Base-by-base conservation (phyloP, 2,113 vertebrate species). In the Neodontobutis hainanensis region DNA sequence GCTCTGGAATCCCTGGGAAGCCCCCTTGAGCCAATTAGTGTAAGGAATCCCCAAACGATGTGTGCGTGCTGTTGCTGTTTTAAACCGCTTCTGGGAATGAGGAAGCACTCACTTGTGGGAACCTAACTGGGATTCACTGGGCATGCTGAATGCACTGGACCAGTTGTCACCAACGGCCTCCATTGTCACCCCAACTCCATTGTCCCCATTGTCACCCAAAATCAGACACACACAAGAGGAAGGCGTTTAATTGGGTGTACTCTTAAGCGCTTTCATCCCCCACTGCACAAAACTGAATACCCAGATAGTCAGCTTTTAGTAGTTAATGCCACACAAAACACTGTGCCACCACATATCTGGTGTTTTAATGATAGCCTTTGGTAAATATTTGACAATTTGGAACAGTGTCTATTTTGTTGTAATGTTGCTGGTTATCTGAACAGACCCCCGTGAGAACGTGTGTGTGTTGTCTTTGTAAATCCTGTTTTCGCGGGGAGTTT, bases 241-340 rank as follows among this genome's bases (percentile, higher is more conserved):
- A 90, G 88, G 90, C 82, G 85, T 91, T 89, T 90, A 90, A 91
- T 88, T 89, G 88, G 87, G 88, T 88, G 88, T 91, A 88, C 86
- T 91, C 85, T 86, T 80, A 82, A 85, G 86, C 57, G 73, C 83
- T 79, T 87, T 89, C 74, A 85, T 84, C 87, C 87, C 77, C 87
- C 77, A 71, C 78, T 79, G 80, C 85, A 86, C 85, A 88, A 74
- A 80, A 51, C 59, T 85, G 82, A 86, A 78, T 82, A 55, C 77
- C 63, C 77, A 69, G 80, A 67, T 58, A 82, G 82, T 66, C 78
- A 56, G 64, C 65, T 66, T 78, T 75, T 73, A 71, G 73, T 77
- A 43, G 73, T 75, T 38, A 53, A 53, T n/a, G 49, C 65, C 64
- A 52, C 78, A 83, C 78, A 85, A 84, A 82, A 62, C 82, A 86